Percentiles rank a stretch among this genome's conserved stretches.
Evolutionary conservation across 2,113 vertebrate species (phyloP).

Genomic region (Rissa tridactyla): DNA sequence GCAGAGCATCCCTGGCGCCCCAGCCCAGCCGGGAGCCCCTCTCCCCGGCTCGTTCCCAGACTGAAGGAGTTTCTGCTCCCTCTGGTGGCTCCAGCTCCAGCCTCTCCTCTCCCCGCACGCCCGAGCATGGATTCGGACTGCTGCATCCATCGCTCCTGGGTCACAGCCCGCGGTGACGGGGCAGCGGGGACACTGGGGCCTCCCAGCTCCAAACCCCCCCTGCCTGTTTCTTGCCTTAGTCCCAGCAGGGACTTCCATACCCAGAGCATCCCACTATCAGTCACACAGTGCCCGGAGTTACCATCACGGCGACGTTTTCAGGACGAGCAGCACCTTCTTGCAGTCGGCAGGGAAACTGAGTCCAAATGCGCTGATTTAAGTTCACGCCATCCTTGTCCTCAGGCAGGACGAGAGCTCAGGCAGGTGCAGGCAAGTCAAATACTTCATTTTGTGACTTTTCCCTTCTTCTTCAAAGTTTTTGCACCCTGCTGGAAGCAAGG

Average conservation of each 20-base stretch:
- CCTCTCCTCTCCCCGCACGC: neutral
- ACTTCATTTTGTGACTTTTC: neutral
- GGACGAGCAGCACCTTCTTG: neutral
- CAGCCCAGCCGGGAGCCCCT: neutral
- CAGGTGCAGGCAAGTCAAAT: neutral
- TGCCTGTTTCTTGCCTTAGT: neutral
- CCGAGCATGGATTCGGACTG: neutral
- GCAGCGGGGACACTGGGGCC: neutral
- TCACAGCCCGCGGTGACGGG: neutral
- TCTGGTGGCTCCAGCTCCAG: conserved; percentile 49
- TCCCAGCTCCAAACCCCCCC: neutral
- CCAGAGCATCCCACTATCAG: neutral
- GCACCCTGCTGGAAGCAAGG: neutral
- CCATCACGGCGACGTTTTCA: rapidly evolving
- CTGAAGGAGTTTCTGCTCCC: conserved; percentile 57
- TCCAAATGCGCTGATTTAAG: neutral
- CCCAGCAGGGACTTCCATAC: no score
- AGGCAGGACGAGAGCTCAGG: neutral
- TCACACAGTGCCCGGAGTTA: neutral
- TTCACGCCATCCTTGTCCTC: neutral
- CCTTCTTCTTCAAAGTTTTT: neutral
- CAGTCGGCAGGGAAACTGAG: neutral
- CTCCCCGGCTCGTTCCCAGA: neutral
- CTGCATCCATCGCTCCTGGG: neutral
- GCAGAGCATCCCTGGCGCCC: neutral